phyloP scores from a whole-genome alignment of 2,797 vertebrate genomes.

The Ambastaia sidthimunki region DNA sequence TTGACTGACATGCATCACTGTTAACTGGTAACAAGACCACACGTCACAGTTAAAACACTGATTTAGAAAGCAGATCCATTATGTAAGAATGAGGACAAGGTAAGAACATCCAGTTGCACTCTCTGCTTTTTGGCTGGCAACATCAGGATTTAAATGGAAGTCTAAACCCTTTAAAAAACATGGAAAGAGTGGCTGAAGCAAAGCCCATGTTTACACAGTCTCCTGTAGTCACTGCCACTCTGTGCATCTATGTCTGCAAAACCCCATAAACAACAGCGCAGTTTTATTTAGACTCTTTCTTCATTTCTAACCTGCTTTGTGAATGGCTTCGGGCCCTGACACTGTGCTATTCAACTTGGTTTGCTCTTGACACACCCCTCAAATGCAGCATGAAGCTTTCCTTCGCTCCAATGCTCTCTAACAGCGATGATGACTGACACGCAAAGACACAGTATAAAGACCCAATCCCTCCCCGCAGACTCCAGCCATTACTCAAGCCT shows the following conservation, averaged over 20 bases:
- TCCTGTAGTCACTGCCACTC: conserved; percentile 38
- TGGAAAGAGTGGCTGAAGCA: conserved; percentile 65
- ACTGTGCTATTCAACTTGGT: conserved; percentile 62
- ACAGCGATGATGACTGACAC: conserved; percentile 52
- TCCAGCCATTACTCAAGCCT: conserved; percentile 37
- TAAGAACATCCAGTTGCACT: background rate
- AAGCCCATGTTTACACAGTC: conserved; percentile 62
- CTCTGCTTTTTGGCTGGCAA: background rate
- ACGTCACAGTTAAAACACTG: background rate
- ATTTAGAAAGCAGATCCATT: background rate
- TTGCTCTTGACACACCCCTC: conserved; percentile 34
- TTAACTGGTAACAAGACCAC: background rate
- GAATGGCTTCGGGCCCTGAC: conserved; percentile 57
- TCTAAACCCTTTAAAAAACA: conserved; percentile 42
- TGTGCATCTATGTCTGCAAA: background rate
- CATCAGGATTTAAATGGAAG: conserved; percentile 43
- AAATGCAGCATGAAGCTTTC: conserved; percentile 65
- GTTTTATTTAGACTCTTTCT: conserved; percentile 32
- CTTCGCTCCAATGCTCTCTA: conserved; percentile 53
- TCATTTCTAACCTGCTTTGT: conserved; percentile 53
- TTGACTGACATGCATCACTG: background rate
- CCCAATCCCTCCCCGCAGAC: conserved; percentile 31
- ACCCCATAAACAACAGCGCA: conserved; percentile 56
- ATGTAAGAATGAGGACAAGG: background rate
- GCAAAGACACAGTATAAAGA: conserved; percentile 39